phyloP scores from a whole-genome alignment of 2,797 vertebrate species.

The Danio choprae region DNA sequence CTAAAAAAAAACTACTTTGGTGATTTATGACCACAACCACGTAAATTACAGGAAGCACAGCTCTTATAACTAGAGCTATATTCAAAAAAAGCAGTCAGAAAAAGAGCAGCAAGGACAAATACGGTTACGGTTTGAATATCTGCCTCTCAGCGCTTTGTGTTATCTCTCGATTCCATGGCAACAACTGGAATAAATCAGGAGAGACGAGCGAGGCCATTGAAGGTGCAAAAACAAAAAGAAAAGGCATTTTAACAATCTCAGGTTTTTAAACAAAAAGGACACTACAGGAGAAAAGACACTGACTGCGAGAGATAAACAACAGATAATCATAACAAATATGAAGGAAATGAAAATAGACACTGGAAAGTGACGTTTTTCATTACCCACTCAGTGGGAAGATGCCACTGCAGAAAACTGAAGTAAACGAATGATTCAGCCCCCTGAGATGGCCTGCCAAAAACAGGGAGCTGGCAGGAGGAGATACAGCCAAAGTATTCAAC shows the following conservation, averaged over 20 bases:
- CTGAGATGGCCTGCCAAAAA: slow-evolving; percentile 31
- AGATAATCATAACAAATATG: slow-evolving; percentile 16
- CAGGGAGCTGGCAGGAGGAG: neutral
- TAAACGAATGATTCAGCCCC: slow-evolving; percentile 52
- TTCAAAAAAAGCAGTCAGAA: slow-evolving; percentile 8
- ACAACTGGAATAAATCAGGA: slow-evolving; percentile 40
- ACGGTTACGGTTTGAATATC: slow-evolving; percentile 23
- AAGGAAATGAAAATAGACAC: slow-evolving; percentile 18
- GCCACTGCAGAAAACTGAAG: slow-evolving; percentile 52
- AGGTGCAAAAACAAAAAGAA: slow-evolving; percentile 9
- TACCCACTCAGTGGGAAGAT: slow-evolving; percentile 39
- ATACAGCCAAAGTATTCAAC: slow-evolving; percentile 43
- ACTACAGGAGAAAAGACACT: neutral
- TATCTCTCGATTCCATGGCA: slow-evolving; percentile 31
- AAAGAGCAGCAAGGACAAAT: slow-evolving; percentile 11
- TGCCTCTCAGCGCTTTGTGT: slow-evolving; percentile 11
- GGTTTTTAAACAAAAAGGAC: slow-evolving; percentile 1
- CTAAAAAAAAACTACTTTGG: neutral
- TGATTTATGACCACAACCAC: neutral
- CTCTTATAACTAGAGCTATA: slow-evolving; percentile 12
- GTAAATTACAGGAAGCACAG: slow-evolving; percentile 2
- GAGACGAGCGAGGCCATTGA: slow-evolving; percentile 10
- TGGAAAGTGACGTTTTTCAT: slow-evolving; percentile 62
- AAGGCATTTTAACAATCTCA: neutral
- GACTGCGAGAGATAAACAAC: slow-evolving; percentile 25